Percentiles rank a stretch among this genome's conserved stretches.
phyloP scores from a whole-genome alignment of 2,888 invertebrate genomes.

The Tromatobia lineatoria region DNA sequence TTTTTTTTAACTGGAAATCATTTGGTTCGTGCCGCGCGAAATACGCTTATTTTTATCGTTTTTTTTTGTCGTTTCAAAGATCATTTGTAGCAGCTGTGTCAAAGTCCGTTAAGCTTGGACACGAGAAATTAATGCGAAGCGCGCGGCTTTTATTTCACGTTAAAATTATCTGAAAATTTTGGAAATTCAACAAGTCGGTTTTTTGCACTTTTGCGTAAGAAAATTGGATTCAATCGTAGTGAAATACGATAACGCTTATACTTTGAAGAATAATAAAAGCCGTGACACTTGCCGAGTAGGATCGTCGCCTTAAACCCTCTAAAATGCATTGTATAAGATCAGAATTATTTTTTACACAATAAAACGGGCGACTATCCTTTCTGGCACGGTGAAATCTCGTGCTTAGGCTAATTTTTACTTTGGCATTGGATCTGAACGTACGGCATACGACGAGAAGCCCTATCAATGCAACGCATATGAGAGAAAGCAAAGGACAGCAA shows the following conservation, averaged over 20 bases:
- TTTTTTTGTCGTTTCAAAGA: slow-evolving; percentile 62
- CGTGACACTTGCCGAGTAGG: slow-evolving; percentile 42
- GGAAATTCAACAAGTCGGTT: slow-evolving; percentile 1
- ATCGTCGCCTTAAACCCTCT: slow-evolving; percentile 1
- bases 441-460: slow-evolving; percentile 65
- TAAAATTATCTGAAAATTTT: not conserved
- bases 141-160: not conserved
- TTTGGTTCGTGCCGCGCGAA: slow-evolving; percentile 64
- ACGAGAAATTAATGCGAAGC: not conserved
- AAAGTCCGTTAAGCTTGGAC: not conserved
- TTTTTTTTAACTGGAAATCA: slow-evolving; percentile 10
- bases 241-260: slow-evolving; percentile 73
- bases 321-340: slow-evolving; percentile 49
- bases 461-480: slow-evolving; percentile 72
- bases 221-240: slow-evolving; percentile 17
- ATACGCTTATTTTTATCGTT: slow-evolving; percentile 79
- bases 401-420: slow-evolving; percentile 59
- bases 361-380: slow-evolving; percentile 20
- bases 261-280: slow-evolving; percentile 54
- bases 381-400: slow-evolving; percentile 23
- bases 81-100: slow-evolving; percentile 25
- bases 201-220: not conserved
- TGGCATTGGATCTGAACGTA: slow-evolving; percentile 75
- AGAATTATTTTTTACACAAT: slow-evolving; percentile 56
- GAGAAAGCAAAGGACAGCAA: slow-evolving; percentile 18